A percentile compares a stretch with the other conserved stretches of the same genome.
phyloP scores from a whole-genome alignment of 2,888 invertebrate species.

The Watsonalla cultraria region DNA sequence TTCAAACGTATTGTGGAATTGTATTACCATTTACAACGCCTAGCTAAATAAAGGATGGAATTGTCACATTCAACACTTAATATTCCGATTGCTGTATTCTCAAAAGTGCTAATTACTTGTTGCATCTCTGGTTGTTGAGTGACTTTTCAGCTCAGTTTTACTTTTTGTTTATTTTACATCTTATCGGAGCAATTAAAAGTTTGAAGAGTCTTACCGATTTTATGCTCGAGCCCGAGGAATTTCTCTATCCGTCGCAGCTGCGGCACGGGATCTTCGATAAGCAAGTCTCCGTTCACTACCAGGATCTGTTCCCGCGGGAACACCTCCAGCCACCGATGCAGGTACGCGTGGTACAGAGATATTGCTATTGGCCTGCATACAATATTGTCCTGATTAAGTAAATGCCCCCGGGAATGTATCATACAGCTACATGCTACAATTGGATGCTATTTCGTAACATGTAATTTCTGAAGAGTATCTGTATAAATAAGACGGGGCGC shows the following conservation, averaged over 20 bases:
- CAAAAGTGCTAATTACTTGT: too few species aligned
- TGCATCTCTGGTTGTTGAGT: too few species aligned
- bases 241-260: conserved; percentile 92
- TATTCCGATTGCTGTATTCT: too few species aligned
- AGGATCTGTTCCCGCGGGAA: conserved; percentile 95
- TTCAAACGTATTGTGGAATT: too few species aligned
- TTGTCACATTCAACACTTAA: too few species aligned
- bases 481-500: background rate
- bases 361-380: conserved; percentile 85
- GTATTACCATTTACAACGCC: too few species aligned
- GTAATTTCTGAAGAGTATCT: background rate
- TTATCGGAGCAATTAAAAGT: background rate
- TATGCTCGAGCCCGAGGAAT: conserved; percentile 86
- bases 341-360: conserved; percentile 94
- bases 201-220: conserved; percentile 55
- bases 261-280: conserved; percentile 93
- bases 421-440: background rate
- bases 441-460: background rate
- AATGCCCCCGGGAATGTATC: background rate
- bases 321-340: conserved; percentile 94
- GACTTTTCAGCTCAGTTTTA: too few species aligned
- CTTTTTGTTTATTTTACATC: too few species aligned
- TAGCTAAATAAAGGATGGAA: too few species aligned
- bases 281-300: conserved; percentile 95
- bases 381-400: conserved; percentile 1